These are phyloP conservation scores for Cairina moschata DNA, from an alignment of 2,113 vertebrate genomes.

Conservation along the genomic window DNA sequence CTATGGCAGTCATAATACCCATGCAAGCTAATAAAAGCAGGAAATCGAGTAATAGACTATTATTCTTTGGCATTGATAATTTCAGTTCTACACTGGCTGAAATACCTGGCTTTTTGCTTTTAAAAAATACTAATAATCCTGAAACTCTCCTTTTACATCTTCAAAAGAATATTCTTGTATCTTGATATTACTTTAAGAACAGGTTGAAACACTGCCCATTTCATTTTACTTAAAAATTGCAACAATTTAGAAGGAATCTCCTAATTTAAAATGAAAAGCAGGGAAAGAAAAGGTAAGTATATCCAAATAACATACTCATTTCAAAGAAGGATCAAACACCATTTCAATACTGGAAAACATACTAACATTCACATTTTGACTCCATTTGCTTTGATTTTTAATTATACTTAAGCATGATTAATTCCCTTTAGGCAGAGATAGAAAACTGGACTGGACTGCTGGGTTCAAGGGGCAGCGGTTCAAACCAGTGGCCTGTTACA, in stretches of 20 bases:
- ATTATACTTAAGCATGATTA: neutral
- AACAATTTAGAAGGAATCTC: neutral
- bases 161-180: neutral
- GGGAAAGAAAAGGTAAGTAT: neutral
- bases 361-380: neutral
- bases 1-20: neutral
- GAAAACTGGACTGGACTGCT: neutral
- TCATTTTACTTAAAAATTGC: neutral
- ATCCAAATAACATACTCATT: neutral
- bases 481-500: neutral
- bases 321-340: neutral
- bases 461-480: neutral
- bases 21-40: constrained; percentile 11
- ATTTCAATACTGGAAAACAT: neutral
- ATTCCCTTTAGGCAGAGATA: neutral
- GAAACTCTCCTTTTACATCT: neutral
- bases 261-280: neutral
- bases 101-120: neutral
- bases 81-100: neutral
- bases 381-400: neutral
- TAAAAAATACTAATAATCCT: neutral
- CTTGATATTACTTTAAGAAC: neutral
- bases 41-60: neutral
- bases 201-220: neutral
- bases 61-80: neutral